Evolutionary conservation across 2,797 vertebrate species (phyloP).

Genomic region (Rhincodon typus): DNA sequence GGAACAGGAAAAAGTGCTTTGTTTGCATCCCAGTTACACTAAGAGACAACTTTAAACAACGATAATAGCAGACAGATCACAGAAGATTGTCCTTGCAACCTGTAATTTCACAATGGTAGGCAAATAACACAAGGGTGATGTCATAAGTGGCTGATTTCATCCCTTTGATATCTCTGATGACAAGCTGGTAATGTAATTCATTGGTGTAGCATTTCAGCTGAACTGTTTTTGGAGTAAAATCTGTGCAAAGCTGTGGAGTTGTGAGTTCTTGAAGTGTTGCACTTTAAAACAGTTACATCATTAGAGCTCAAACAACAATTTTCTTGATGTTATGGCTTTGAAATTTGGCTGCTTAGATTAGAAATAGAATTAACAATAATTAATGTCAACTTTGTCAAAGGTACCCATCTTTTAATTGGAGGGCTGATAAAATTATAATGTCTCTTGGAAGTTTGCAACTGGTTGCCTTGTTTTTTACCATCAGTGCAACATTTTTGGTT

Average conservation of each 20-base stretch:
- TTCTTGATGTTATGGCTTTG: not conserved
- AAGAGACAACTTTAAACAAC: not conserved
- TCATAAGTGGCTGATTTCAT: constrained; percentile 3
- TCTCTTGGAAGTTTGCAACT: not conserved
- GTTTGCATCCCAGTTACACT: not conserved
- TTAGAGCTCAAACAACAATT: not conserved
- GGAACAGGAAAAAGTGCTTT: not conserved
- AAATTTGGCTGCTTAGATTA: not conserved
- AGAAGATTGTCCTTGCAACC: not conserved
- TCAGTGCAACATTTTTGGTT: not conserved
- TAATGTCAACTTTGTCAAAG: not conserved
- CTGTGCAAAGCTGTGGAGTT: not conserved
- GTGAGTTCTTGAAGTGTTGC: not conserved
- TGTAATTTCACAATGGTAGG: not conserved
- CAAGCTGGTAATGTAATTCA: not conserved
- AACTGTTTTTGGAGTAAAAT: not conserved
- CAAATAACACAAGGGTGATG: not conserved
- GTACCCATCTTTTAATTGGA: not conserved
- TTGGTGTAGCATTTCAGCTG: not conserved
- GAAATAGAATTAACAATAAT: not conserved
- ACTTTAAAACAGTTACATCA: not conserved
- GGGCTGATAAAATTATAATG: not conserved
- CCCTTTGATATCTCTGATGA: not conserved
- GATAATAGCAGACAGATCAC: not conserved
- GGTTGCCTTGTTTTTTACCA: not conserved